Conservation (phyloP, 2,888 invertebrate genomes). For the Empis stercorea region DNA sequence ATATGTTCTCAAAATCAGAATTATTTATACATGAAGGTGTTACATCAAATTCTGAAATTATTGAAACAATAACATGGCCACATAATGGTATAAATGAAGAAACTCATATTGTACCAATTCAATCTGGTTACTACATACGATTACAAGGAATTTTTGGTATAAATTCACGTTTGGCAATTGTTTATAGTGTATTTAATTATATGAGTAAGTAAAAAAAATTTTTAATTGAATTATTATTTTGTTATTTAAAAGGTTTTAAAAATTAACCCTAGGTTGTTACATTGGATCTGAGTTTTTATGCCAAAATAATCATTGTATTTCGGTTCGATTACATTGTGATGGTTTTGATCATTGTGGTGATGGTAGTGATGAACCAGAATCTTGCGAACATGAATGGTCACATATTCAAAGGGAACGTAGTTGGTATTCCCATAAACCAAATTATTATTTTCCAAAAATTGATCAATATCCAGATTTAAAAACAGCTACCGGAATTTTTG, state of each 20-base stretch:
- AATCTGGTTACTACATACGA: slow-evolving; percentile 55
- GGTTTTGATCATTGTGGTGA: slow-evolving; percentile 68
- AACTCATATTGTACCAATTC: slow-evolving; percentile 48
- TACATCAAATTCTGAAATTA: slow-evolving; percentile 46
- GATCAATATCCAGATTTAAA: slow-evolving; percentile 51
- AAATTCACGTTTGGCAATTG: slow-evolving; percentile 50
- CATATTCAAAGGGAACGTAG: slow-evolving; percentile 41
- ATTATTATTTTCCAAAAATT: slow-evolving; percentile 58
- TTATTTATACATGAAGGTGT: slow-evolving; percentile 52
- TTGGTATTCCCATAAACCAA: slow-evolving; percentile 54
- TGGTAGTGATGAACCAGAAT: slow-evolving; percentile 51
- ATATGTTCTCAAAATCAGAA: slow-evolving; percentile 49
- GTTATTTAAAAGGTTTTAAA: neutral
- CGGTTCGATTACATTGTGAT: slow-evolving; percentile 53
- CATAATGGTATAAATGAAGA: slow-evolving; percentile 34
- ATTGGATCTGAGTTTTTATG: slow-evolving; percentile 56
- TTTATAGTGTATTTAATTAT: slow-evolving; percentile 57
- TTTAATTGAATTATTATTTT: neutral
- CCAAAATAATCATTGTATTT: slow-evolving; percentile 56
- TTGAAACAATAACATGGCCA: slow-evolving; percentile 47
- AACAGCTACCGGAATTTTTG: slow-evolving; percentile 50
- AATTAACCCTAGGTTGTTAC: slow-evolving; percentile 50
- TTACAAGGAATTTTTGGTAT: slow-evolving; percentile 50
- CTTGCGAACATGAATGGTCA: slow-evolving; percentile 47
- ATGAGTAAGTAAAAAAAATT: slow-evolving; percentile 40